These are phyloP conservation scores for Microplitis deprimator DNA, from an alignment of 2,888 invertebrate species.

Conservation along the genomic window DNA sequence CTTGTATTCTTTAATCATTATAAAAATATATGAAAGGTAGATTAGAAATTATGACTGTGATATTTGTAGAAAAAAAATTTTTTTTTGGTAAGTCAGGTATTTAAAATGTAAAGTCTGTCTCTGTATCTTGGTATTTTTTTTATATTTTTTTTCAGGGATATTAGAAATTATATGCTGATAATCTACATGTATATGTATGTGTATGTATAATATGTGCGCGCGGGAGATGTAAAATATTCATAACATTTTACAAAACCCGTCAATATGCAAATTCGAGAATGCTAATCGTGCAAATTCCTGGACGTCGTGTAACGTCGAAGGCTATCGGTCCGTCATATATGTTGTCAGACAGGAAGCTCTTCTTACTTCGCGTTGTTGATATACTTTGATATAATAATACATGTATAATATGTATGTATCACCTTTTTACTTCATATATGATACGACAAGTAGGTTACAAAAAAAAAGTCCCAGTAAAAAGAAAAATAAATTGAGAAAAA, in stretches of 20 bases:
- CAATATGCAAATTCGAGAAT: slow-evolving; percentile 70
- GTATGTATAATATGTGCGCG: slow-evolving; percentile 26
- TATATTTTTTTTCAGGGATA: slow-evolving; percentile 6
- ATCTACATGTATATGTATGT: slow-evolving; percentile 20
- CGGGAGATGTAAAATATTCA: slow-evolving; percentile 68
- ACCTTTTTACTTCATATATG: background rate
- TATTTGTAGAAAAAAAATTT: background rate
- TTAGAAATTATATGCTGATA: slow-evolving; percentile 4
- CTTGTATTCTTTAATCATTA: background rate
- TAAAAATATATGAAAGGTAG: slow-evolving; percentile 1
- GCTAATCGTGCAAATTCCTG: slow-evolving; percentile 63
- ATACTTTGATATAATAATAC: slow-evolving; percentile 12
- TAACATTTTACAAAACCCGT: slow-evolving; percentile 71
- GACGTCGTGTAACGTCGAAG: slow-evolving; percentile 49
- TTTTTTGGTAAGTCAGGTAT: slow-evolving; percentile 20
- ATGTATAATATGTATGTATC: background rate
- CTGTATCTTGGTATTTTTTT: background rate
- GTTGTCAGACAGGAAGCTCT: slow-evolving; percentile 33
- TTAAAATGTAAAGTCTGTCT: background rate
- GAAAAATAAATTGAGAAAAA: slow-evolving; percentile 8
- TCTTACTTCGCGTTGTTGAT: slow-evolving; percentile 12
- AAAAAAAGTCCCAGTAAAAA: slow-evolving; percentile 43
- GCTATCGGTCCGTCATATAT: slow-evolving; percentile 57
- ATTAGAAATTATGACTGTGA: slow-evolving; percentile 6
- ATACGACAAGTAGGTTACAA: background rate